These are phyloP conservation scores for Diadumene lineata DNA, from an alignment of 92 coral and sea anemone genomes.

Conservation along the genomic window DNA sequence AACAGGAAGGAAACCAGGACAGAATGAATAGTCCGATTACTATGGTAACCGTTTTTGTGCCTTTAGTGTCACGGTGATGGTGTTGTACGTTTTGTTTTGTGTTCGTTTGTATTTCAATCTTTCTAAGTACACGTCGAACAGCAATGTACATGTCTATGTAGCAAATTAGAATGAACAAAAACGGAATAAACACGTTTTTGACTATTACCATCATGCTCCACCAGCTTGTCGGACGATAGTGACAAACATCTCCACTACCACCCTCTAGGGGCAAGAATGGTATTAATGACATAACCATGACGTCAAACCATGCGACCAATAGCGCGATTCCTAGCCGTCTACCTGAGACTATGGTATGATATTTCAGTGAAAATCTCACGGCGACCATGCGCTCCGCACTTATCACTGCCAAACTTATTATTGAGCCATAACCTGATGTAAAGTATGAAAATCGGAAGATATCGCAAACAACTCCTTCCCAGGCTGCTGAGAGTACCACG, in stretches of 20 bases:
- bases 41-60: constrained; percentile 77
- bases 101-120: constrained; percentile 32
- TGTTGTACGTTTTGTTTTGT: neutral
- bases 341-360: no score
- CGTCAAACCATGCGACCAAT: no score
- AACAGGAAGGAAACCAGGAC: constrained; percentile 93
- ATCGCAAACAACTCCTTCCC: no score
- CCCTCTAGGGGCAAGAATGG: no score
- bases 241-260: no score
- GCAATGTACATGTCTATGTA: constrained; percentile 69
- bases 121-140: constrained; percentile 72
- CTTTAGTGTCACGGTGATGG: constrained; percentile 61
- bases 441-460: no score
- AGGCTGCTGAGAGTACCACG: constrained; percentile 37
- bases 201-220: constrained; percentile 95
- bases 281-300: no score
- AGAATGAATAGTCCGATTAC: constrained; percentile 86
- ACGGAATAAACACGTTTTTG: constrained; percentile 82
- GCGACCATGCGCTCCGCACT: no score
- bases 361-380: no score
- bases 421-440: no score
- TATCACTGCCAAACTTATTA: no score
- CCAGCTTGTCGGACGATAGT: constrained; percentile 86
- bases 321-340: no score
- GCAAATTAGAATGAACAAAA: constrained; percentile 73